Evolutionary conservation across 2,888 invertebrate species (phyloP).

Genomic region (Teleogryllus oceanicus): DNA sequence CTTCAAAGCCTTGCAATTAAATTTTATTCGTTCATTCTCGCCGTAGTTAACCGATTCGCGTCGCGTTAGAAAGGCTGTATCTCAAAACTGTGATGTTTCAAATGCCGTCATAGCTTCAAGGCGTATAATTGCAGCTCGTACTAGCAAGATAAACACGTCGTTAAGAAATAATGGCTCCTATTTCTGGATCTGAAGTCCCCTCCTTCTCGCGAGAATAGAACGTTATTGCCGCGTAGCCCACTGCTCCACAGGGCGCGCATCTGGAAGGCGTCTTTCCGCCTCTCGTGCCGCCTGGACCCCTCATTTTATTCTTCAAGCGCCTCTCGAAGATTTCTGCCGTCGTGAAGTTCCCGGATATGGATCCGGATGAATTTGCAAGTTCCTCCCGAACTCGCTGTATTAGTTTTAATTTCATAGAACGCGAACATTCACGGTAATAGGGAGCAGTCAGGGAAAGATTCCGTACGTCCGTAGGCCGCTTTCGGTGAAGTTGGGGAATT

Average conservation of each 20-base stretch:
- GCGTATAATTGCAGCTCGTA: no score
- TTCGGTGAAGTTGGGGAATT: not conserved
- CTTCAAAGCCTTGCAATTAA: no score
- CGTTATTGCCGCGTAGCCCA: no score
- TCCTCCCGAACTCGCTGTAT: not conserved
- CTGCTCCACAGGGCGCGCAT: not conserved
- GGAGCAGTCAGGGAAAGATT: not conserved
- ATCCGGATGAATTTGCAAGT: not conserved
- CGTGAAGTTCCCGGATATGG: not conserved
- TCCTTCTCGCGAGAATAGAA: no score
- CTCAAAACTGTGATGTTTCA: no score
- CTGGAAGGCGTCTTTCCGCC: not conserved
- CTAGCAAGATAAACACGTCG: no score
- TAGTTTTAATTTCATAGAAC: slow-evolving; percentile 11
- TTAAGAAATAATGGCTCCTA: no score
- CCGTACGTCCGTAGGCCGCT: not conserved
- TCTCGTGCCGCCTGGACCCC: not conserved
- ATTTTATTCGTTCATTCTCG: no score
- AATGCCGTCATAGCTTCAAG: no score
- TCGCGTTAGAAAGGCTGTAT: no score
- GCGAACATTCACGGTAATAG: slow-evolving; percentile 18
- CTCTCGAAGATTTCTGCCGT: not conserved
- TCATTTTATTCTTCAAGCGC: not conserved
- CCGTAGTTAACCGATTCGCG: no score
- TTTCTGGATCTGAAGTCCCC: no score